Conservation (phyloP, 2,113 vertebrate species). For the Oplegnathus fasciatus region DNA sequence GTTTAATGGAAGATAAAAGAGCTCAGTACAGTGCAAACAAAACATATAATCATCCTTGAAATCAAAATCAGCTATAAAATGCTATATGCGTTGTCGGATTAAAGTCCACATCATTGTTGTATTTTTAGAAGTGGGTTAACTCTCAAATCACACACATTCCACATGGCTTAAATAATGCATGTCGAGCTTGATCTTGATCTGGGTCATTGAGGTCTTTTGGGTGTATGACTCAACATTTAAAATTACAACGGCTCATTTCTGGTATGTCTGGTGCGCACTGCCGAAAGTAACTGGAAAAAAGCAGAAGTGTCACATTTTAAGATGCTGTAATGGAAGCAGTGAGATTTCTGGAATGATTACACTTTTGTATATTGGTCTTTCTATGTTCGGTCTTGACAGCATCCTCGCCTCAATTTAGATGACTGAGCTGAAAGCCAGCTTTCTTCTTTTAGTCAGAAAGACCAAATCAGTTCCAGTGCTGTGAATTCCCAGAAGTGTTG, state of each 20-base stretch:
- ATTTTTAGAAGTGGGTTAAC: constrained; percentile 59
- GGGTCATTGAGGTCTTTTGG: constrained; percentile 59
- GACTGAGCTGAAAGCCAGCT: constrained; percentile 41
- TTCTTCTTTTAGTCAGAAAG: constrained; percentile 18
- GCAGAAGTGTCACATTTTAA: constrained; percentile 42
- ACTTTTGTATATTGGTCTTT: constrained; percentile 42
- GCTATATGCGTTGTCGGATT: constrained; percentile 20
- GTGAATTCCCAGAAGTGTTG: constrained; percentile 42
- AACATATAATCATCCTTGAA: constrained; percentile 48
- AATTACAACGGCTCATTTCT: constrained; percentile 43
- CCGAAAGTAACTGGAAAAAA: constrained; percentile 41
- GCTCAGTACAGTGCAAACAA: constrained; percentile 38
- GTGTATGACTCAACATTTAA: constrained; percentile 51
- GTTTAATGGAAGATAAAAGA: constrained; percentile 51
- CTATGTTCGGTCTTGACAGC: constrained; percentile 39
- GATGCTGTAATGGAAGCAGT: constrained; percentile 38
- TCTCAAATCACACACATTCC: constrained; percentile 38
- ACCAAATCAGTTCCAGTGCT: constrained; percentile 46
- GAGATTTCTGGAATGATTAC: constrained; percentile 53
- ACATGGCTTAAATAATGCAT: constrained; percentile 62
- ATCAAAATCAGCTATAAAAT: constrained; percentile 48
- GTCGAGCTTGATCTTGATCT: constrained; percentile 47
- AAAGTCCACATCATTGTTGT: constrained; percentile 12
- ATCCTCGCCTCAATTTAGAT: constrained; percentile 37
- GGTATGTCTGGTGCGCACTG: constrained; percentile 21